Percentiles rank a stretch among this genome's conserved stretches.
These are phyloP conservation scores for Mormoops blainvillei DNA, from an alignment of 2,113 vertebrate species.

Conservation along the genomic window DNA sequence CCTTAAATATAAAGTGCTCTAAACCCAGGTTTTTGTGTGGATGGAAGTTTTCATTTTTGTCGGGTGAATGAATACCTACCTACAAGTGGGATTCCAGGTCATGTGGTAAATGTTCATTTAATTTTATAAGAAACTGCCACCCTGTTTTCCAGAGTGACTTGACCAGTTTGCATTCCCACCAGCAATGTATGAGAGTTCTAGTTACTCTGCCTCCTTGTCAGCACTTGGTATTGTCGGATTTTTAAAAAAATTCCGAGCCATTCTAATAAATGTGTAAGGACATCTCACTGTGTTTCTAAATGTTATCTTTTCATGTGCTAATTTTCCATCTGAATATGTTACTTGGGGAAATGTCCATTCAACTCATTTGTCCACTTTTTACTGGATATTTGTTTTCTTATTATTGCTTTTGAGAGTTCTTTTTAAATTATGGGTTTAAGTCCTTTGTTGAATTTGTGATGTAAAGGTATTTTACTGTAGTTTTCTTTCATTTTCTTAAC, in stretches of 20 bases:
- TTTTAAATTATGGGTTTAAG: neutral
- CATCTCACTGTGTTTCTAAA: neutral
- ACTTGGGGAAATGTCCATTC: neutral
- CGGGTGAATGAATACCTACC: neutral
- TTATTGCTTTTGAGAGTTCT: neutral
- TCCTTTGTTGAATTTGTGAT: neutral
- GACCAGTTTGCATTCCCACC: neutral
- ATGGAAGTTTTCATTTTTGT: neutral
- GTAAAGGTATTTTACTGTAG: neutral
- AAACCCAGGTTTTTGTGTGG: neutral
- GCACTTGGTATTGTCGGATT: neutral
- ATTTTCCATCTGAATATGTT: neutral
- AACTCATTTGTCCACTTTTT: neutral
- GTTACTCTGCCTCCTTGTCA: neutral
- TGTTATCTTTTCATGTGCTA: neutral
- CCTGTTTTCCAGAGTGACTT: neutral
- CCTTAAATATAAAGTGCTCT: neutral
- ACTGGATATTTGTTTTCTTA: neutral
- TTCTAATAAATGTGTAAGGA: neutral
- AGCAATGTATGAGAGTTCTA: neutral
- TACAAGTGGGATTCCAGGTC: neutral
- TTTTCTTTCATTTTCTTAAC: neutral
- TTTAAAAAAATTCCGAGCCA: neutral
- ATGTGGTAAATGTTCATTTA: neutral
- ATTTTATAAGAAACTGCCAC: neutral